Evolutionary conservation across 2,888 invertebrate species (phyloP).

Genomic region (Apeira syringaria): DNA sequence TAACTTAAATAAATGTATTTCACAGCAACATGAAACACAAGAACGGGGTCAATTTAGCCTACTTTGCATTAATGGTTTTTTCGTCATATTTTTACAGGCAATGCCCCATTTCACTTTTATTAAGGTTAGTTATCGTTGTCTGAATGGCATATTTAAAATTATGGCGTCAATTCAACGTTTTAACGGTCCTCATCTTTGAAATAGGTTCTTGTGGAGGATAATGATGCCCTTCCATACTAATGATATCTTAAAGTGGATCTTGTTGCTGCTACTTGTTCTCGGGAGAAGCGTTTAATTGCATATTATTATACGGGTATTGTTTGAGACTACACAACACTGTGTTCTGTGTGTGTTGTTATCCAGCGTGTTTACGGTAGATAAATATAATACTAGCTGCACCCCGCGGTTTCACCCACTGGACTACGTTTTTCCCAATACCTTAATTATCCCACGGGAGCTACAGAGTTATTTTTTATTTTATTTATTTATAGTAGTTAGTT

Average conservation of each 20-base stretch:
- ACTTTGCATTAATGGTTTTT: slow-evolving; percentile 7
- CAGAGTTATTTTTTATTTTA: no score
- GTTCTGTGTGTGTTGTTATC: no score
- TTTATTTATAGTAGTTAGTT: no score
- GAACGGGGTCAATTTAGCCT: neutral
- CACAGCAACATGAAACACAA: neutral
- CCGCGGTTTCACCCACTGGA: no score
- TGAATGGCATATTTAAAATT: slow-evolving; percentile 26
- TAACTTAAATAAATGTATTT: no score
- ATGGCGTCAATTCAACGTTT: slow-evolving; percentile 21
- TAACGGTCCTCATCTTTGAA: slow-evolving; percentile 24
- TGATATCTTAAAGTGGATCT: slow-evolving; percentile 13
- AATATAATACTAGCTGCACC: no score
- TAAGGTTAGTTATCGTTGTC: slow-evolving; percentile 15
- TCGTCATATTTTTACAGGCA: slow-evolving; percentile 11
- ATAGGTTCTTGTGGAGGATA: slow-evolving; percentile 20
- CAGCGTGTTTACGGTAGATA: no score
- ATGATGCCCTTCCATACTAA: slow-evolving; percentile 18
- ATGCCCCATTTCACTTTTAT: slow-evolving; percentile 16
- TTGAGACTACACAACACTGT: no score
- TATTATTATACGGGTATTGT: no score
- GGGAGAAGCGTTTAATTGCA: no score
- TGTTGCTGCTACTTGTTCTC: slow-evolving; percentile 10
- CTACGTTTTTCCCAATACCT: no score
- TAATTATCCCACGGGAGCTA: no score